phyloP scores from a whole-genome alignment of 2,888 invertebrate species.

The Phymatocera aterrima region DNA sequence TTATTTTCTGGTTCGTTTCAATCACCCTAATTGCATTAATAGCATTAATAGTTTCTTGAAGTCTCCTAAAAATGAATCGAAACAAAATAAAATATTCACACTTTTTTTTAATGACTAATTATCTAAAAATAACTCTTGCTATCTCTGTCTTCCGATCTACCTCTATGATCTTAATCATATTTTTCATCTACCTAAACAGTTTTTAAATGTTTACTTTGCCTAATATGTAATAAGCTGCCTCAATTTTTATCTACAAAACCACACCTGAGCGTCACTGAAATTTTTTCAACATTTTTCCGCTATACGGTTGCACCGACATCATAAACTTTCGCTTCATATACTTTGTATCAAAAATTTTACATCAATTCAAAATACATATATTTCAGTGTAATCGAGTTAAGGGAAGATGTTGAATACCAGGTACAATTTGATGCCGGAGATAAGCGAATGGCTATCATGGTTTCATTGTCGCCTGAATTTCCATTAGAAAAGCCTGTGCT shows the following conservation, averaged over 20 bases:
- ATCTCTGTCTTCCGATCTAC: neutral
- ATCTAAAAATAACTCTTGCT: neutral
- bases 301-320: neutral
- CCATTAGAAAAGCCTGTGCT: slow-evolving; percentile 86
- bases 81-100: neutral
- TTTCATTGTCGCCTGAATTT: slow-evolving; percentile 83
- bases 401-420: slow-evolving; percentile 84
- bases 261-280: no score
- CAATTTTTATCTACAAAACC: no score
- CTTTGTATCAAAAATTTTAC: slow-evolving; percentile 45
- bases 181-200: neutral
- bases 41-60: neutral
- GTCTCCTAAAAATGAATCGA: neutral
- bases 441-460: slow-evolving; percentile 81
- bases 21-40: neutral
- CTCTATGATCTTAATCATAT: neutral
- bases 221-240: no score
- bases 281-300: no score
- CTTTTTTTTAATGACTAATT: neutral
- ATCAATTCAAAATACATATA: neutral
- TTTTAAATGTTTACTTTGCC: neutral
- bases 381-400: slow-evolving; percentile 83
- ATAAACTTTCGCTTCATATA: slow-evolving; percentile 28
- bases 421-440: slow-evolving; percentile 83
- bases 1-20: neutral